Conservation (phyloP, 1,140 invertebrate genomes). For the Platorchestia sp. region DNA sequence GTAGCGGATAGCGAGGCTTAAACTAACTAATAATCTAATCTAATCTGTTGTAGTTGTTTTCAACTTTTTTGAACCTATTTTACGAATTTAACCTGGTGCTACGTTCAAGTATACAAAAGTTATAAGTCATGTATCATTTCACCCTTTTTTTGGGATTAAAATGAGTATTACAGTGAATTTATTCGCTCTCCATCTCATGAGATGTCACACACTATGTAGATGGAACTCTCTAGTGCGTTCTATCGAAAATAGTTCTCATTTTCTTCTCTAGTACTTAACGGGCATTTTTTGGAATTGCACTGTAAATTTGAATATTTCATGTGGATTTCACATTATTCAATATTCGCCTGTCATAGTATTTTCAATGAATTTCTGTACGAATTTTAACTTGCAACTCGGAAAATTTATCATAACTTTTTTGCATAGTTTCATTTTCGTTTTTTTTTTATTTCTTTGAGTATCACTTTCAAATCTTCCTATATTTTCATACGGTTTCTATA, state of each 20-base stretch:
- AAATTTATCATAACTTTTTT: not conserved
- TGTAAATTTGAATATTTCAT: not conserved
- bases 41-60: not conserved
- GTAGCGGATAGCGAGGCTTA: too few relatives aligned
- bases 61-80: not conserved
- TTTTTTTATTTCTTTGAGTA: not conserved
- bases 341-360: not conserved
- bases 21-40: too few relatives aligned
- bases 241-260: not conserved
- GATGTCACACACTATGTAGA: not conserved
- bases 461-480: not conserved
- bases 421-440: not conserved
- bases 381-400: not conserved
- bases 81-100: too few relatives aligned
- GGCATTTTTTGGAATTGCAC: not conserved
- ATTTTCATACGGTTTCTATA: too few relatives aligned
- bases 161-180: too few relatives aligned
- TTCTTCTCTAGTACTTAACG: not conserved
- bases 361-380: not conserved
- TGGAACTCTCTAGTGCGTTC: not conserved
- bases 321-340: not conserved
- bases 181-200: not conserved
- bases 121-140: too few relatives aligned
- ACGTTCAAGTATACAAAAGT: too few relatives aligned
- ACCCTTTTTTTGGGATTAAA: too few relatives aligned